Conservation (phyloP, 2,113 vertebrate species). For the Muntiacus reevesi region DNA sequence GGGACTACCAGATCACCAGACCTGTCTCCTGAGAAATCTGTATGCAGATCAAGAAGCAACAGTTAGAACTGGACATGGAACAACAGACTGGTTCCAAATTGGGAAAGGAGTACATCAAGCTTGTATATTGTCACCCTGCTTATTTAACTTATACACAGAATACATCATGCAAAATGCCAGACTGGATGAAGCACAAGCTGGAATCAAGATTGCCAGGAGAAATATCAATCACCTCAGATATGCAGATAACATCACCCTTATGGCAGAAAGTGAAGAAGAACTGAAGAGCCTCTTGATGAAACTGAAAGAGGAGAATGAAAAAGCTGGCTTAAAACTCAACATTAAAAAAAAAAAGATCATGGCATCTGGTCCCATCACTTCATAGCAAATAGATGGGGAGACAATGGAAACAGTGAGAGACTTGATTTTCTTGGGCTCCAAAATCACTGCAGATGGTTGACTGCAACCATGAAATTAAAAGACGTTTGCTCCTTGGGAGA, state of each 20-base stretch:
- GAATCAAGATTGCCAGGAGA: background rate
- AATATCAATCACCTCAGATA: background rate
- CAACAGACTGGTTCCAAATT: background rate
- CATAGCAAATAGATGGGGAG: background rate
- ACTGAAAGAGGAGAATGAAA: background rate
- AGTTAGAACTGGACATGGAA: background rate
- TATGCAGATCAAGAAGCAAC: background rate
- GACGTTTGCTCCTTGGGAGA: rapidly evolving
- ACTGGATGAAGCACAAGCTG: background rate
- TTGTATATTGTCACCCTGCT: background rate
- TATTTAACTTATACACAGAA: background rate
- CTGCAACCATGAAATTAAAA: background rate
- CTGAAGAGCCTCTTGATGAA: background rate
- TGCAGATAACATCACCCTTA: background rate
- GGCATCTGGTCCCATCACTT: background rate
- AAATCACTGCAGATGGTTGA: background rate
- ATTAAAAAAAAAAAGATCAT: background rate
- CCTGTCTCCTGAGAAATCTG: background rate
- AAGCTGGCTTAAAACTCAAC: background rate
- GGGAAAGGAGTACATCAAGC: background rate
- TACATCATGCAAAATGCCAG: background rate
- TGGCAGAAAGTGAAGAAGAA: background rate
- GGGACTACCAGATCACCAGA: background rate
- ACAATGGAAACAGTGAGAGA: background rate
- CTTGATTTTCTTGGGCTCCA: background rate